Conservation (phyloP, 2,797 vertebrate genomes). For the Alca torda region DNA sequence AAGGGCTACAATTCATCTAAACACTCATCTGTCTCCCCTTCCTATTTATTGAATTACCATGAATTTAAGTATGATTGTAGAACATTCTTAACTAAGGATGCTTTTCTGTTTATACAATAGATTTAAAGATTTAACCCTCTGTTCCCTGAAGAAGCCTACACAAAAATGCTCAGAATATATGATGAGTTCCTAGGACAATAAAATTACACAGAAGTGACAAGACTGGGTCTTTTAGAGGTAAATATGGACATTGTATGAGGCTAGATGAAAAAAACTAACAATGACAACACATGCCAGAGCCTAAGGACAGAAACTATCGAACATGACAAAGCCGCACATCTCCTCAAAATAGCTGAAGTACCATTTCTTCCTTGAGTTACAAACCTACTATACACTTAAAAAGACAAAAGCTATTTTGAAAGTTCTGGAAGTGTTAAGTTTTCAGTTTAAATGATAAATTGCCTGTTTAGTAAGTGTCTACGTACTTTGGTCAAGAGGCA, state of each 20-base stretch:
- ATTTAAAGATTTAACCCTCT: neutral
- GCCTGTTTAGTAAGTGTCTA: neutral
- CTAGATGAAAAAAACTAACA: neutral
- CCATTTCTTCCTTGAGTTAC: neutral
- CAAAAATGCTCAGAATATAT: neutral
- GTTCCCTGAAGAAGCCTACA: neutral
- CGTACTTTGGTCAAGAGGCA: neutral
- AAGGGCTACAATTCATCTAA: neutral
- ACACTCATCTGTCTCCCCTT: neutral
- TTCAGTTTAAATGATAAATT: neutral
- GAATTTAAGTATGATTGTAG: neutral
- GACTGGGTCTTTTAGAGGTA: neutral
- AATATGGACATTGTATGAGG: neutral
- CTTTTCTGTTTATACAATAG: neutral
- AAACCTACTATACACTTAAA: neutral
- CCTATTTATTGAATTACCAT: neutral
- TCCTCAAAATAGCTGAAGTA: neutral
- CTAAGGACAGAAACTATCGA: neutral
- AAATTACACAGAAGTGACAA: neutral
- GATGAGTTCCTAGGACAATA: neutral
- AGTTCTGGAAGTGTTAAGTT: neutral
- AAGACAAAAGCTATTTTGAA: neutral
- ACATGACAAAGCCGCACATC: neutral
- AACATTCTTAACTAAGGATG: neutral
- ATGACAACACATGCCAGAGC: neutral